Base-by-base conservation (phyloP, 2,888 invertebrate species). In the Platycheirus albimanus region DNA sequence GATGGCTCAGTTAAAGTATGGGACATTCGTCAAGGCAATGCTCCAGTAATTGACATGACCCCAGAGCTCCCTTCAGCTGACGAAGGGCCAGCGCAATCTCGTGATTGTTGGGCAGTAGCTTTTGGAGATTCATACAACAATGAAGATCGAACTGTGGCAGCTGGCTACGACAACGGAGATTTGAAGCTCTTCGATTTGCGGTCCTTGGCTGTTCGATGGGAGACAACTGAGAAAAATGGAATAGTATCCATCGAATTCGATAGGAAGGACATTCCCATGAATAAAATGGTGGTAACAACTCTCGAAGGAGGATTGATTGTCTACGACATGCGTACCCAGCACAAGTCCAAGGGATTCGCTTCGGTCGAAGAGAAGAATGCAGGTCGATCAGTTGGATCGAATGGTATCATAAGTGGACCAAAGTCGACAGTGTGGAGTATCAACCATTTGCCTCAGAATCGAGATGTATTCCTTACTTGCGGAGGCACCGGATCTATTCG, bases 101-200 rank as follows among this genome's bases (percentile, higher is more conserved):
- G 98, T 33, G 99, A 99, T 88, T 99, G 99, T 90, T 99, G 99
- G 99, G 91, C 96, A 0, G 98, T 98, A 0, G 94, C 95, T 0
- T 98, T 99, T 88, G 98, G 98, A 0, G 96, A 98, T 91, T 95
- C 97, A 0, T 97, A 95, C 91, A 97, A 96, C 89, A 94, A 95
- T 51, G 93, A 95, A 28, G 98, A 99, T 87, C 93, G 98, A 71
- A 93, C 96, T 70, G 94, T 99, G 0, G 95, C 95, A 24, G 96
- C 98, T 8, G 99, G 99, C 0, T 99, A 98, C 88, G 98, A 99
- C 88, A 99, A 99, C 90, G 99, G 99, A 0, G 99, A 99, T 88
- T 91, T 99, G 1, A 99, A 98, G 91, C 93, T 99, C 91, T 98
- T 97, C 89, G 98, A 99, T 90, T 92, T 99, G 24, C 93, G 95